Conservation (phyloP, 2,797 vertebrate genomes). For the Momotus momota region DNA sequence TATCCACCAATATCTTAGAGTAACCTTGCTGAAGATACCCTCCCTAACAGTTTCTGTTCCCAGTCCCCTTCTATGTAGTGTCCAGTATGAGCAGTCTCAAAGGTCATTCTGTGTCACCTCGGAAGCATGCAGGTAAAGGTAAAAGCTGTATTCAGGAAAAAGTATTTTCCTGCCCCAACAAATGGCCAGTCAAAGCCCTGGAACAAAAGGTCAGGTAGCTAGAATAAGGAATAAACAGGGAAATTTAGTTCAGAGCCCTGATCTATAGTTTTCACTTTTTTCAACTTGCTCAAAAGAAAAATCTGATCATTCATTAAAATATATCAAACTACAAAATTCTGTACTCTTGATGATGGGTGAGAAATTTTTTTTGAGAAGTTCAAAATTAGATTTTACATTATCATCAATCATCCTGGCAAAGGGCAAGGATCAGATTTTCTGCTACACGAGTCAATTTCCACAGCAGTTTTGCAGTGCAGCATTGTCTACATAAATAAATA, state of each 20-base stretch:
- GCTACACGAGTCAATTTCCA: slow-evolving; percentile 38
- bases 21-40: background rate
- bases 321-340: background rate
- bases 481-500: slow-evolving; percentile 21
- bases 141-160: background rate
- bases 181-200: background rate
- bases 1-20: background rate
- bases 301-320: background rate
- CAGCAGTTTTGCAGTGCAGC: slow-evolving; percentile 35
- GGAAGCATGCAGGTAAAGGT: background rate
- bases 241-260: background rate
- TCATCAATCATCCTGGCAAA: slow-evolving; percentile 46
- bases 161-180: background rate
- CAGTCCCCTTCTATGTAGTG: background rate
- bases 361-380: background rate
- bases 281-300: background rate
- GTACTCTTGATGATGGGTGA: background rate
- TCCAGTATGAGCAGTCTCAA: fast-evolving
- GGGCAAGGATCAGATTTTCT: slow-evolving; percentile 47
- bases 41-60: background rate
- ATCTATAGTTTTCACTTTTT: background rate
- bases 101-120: background rate
- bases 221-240: background rate
- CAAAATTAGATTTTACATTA: slow-evolving; percentile 57
- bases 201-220: background rate